Percentiles rank a stretch among this genome's conserved stretches.
phyloP scores from a whole-genome alignment of 1,140 invertebrate species.

The Heliconius congener region DNA sequence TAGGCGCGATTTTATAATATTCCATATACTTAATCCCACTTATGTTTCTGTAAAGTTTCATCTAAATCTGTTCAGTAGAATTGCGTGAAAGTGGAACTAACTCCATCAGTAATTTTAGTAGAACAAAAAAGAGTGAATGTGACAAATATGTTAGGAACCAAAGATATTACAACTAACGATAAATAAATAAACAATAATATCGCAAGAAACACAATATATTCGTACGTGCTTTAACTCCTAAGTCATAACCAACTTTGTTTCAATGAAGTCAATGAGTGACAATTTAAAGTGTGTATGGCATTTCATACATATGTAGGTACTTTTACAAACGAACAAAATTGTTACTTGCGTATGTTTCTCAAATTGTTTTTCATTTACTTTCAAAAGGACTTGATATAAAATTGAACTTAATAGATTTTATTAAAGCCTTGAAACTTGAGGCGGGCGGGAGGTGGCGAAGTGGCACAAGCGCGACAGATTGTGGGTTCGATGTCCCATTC shows the following conservation, averaged over 20 bases:
- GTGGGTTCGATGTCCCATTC: too few species aligned
- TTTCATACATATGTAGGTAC: background rate
- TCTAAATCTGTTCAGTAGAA: too few species aligned
- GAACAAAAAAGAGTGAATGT: background rate
- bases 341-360: background rate
- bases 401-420: too few species aligned
- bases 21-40: too few species aligned
- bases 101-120: too few species aligned
- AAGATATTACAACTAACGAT: background rate
- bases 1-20: too few species aligned
- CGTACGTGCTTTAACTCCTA: background rate
- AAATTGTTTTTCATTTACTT: background rate
- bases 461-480: too few species aligned
- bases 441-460: too few species aligned
- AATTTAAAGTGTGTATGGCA: conserved; percentile 3
- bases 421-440: too few species aligned
- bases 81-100: too few species aligned
- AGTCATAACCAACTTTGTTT: conserved; percentile 6
- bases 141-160: background rate
- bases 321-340: background rate
- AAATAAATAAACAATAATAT: background rate
- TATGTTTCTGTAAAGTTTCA: too few species aligned
- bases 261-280: background rate
- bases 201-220: background rate
- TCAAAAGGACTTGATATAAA: too few species aligned